Conservation (phyloP, 53 echinoderm and acorn worm genomes). For the Luidia sarsii region DNA sequence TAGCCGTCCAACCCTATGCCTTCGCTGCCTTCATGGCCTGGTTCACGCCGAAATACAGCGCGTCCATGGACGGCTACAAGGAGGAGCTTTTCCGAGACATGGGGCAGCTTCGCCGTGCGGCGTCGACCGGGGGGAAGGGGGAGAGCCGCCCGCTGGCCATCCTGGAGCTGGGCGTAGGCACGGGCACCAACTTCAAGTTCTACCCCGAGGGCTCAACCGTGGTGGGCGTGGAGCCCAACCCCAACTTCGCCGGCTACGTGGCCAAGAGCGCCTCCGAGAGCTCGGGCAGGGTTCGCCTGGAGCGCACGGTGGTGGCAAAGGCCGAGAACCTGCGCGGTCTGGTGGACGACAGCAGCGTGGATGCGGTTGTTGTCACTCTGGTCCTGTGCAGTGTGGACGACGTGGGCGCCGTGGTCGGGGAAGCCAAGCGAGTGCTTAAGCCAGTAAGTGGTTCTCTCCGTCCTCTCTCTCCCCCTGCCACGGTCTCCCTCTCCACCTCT, state of each 20-base stretch:
- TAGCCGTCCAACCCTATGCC: neutral
- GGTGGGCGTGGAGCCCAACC: slow-evolving; percentile 67
- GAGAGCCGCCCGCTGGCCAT: slow-evolving; percentile 10
- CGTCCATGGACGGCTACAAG: neutral
- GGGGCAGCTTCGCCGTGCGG: neutral
- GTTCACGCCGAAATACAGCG: neutral
- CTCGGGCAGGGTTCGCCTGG: slow-evolving; percentile 39
- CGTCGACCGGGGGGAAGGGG: too few relatives aligned
- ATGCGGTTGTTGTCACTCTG: slow-evolving; percentile 68
- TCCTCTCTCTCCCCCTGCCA: too few relatives aligned
- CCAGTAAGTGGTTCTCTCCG: slow-evolving; percentile 65
- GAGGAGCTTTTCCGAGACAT: slow-evolving; percentile 42
- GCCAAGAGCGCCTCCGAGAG: slow-evolving; percentile 20
- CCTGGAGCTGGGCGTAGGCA: slow-evolving; percentile 73
- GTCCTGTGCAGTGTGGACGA: slow-evolving; percentile 61
- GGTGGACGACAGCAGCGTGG: slow-evolving; percentile 57
- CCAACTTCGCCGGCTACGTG: slow-evolving; percentile 49
- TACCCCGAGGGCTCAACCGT: slow-evolving; percentile 64
- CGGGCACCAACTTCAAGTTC: slow-evolving; percentile 67
- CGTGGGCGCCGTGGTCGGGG: slow-evolving; percentile 52
- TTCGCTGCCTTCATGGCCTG: slow-evolving; percentile 10
- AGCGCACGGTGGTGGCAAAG: slow-evolving; percentile 46
- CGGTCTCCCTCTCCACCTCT: too few relatives aligned
- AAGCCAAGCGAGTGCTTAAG: slow-evolving; percentile 64
- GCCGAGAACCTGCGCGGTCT: slow-evolving; percentile 65